Base-by-base conservation (phyloP, 2,888 invertebrate genomes). In the Nysson spinosus region DNA sequence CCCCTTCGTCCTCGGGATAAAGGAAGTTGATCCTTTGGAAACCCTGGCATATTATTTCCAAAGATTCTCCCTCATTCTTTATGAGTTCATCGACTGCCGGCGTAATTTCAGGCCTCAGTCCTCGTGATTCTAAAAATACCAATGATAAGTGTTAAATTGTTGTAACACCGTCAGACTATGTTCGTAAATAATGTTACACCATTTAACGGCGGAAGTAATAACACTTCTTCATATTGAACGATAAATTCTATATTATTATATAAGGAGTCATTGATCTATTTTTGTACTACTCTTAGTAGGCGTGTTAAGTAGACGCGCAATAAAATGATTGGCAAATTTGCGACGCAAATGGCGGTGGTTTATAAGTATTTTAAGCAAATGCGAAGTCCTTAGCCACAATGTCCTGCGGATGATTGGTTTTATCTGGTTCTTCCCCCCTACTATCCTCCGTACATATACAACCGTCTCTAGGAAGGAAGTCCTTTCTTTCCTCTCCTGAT, bases 401-500 rank as follows among this genome's bases (percentile, higher is more conserved):
- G 55, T 77, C 77, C 69, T 72, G 72, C 57, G 55, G 57, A 71
- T 57, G 56, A 56, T 58, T 16, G 32, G 26, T 47, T 56, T 63
- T 49, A 63, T 57, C 39, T 34, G 16, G 44, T 51, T 46, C 28
- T 56, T 30, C 20, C 42, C n/a, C 30, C 34, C 26, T 42, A 11
- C 30, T 14, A 30, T 54, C 51, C 26, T 44, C 2, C 20, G n/a
- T 22, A 70, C 44, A 64, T 64, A 69, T 68, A 56, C 42, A 62
- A 55, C 40, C 39, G 39, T 52, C 20, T 37, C 50, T 74, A 47
- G 67, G 44, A 72, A 79, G 82, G 82, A 82, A 82, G 79, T 78
- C 54, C 72, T 76, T 79, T 74, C 74, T 79, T 80, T 79, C 80
- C 81, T 80, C 62, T 77, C 50, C 61, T 69, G 82, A 82, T 82